A percentile compares a stretch with the other conserved stretches of the same genome.
phyloP scores from a whole-genome alignment of 2,797 vertebrate genomes.

The Bradypodion pumilum region DNA sequence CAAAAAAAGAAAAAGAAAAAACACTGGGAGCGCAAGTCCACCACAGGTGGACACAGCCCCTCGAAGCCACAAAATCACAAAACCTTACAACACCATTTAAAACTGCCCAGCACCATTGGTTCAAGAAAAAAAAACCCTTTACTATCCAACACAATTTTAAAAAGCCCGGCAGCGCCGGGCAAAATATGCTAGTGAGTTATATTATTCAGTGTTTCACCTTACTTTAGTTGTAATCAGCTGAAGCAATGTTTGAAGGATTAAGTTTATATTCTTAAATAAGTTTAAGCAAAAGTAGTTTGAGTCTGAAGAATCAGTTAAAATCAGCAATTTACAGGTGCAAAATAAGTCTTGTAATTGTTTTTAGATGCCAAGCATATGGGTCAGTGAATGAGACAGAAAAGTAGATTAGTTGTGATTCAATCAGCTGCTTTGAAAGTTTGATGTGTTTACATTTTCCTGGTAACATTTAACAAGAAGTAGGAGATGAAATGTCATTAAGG shows the following conservation, averaged over 20 bases:
- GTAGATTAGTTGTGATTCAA: constrained; percentile 46
- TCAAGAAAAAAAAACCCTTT: too few relatives aligned
- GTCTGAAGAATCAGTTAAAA: constrained; percentile 20
- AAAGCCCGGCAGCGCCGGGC: too few relatives aligned
- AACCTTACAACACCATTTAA: too few relatives aligned
- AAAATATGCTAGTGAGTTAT: too few relatives aligned
- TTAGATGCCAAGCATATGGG: constrained; percentile 51
- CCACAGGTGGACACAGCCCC: too few relatives aligned
- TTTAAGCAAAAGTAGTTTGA: constrained; percentile 4
- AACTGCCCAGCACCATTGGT: too few relatives aligned
- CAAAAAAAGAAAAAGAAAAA: too few relatives aligned
- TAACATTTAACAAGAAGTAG: constrained; percentile 45
- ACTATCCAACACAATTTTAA: too few relatives aligned
- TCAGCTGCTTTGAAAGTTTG: constrained; percentile 37
- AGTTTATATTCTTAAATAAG: constrained; percentile 13
- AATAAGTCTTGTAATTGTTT: constrained; percentile 61
- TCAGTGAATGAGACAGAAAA: constrained; percentile 47
- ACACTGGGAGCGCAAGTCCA: too few relatives aligned
- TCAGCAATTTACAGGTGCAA: constrained; percentile 37
- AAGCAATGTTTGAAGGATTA: not conserved
- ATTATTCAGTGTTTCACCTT: not conserved
- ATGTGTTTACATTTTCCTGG: constrained; percentile 45
- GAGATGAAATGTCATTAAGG: constrained; percentile 43
- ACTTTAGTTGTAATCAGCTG: not conserved
- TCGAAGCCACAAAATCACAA: too few relatives aligned